Conservation (phyloP, 2,888 invertebrate genomes). For the Cataglyphis albicans region DNA sequence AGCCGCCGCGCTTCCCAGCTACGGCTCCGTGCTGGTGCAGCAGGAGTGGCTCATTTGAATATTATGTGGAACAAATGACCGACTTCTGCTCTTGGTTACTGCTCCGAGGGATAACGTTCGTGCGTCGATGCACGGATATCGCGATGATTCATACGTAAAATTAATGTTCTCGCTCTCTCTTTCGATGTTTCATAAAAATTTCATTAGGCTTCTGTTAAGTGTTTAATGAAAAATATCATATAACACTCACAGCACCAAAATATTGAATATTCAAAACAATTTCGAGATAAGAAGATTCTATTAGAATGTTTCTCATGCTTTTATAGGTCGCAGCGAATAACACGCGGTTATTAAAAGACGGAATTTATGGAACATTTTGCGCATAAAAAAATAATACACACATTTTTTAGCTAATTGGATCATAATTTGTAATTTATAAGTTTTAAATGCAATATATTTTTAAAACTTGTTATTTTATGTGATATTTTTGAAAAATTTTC, state of each 20-base stretch:
- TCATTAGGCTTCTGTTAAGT: background rate
- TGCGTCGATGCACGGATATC: background rate
- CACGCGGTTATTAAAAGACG: constrained; percentile 18
- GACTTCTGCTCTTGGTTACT: constrained; percentile 54
- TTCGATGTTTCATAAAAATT: background rate
- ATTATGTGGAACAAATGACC: constrained; percentile 70
- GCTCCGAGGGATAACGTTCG: constrained; percentile 47
- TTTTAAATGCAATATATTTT: background rate
- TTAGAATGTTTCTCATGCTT: background rate
- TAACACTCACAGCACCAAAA: background rate
- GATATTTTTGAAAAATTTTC: background rate
- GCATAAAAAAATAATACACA: background rate
- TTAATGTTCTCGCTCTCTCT: background rate
- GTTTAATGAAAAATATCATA: background rate
- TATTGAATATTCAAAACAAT: background rate
- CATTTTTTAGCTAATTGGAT: constrained; percentile 12
- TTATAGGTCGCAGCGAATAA: background rate
- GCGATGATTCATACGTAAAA: constrained; percentile 3
- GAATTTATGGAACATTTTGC: background rate
- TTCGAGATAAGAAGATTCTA: background rate
- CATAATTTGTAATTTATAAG: background rate
- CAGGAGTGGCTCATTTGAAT: constrained; percentile 76
- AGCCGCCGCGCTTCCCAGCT: constrained; percentile 48
- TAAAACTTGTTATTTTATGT: background rate
- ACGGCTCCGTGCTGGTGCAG: constrained; percentile 42